Evolutionary conservation across 2,797 vertebrate species (phyloP).

Genomic region (Lagocephalus sceleratus): DNA sequence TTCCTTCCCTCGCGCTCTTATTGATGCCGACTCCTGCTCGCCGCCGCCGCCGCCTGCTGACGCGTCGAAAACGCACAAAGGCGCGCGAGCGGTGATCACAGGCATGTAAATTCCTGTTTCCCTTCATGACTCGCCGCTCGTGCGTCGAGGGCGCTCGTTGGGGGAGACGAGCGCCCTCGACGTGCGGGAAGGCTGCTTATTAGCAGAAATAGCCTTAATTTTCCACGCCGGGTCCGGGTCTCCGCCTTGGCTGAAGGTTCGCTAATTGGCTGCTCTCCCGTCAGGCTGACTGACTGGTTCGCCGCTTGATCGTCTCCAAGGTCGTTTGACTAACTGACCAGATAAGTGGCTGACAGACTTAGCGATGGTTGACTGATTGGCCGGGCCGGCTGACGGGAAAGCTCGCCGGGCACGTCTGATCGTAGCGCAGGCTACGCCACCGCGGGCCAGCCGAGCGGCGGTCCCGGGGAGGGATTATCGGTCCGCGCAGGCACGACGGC

Average conservation of each 20-base stretch:
- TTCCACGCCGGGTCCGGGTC: constrained; percentile 16
- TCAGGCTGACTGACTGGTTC: constrained; percentile 36
- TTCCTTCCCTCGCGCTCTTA: constrained; percentile 10
- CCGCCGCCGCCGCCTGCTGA: constrained; percentile 11
- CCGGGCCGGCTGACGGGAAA: constrained; percentile 49
- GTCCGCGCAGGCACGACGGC: constrained; percentile 5
- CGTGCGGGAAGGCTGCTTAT: constrained; percentile 18
- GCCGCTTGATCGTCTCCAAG: constrained; percentile 44
- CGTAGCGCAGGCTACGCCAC: constrained; percentile 42
- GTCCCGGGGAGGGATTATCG: constrained; percentile 35
- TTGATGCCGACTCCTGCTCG: constrained; percentile 32
- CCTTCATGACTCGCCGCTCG: constrained; percentile 8
- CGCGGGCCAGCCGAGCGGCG: constrained; percentile 39
- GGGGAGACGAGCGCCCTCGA: constrained; percentile 1
- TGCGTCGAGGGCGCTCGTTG: constrained; percentile 1
- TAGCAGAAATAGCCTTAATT: constrained; percentile 1
- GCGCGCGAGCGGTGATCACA: constrained; percentile 18
- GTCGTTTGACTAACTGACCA: constrained; percentile 63
- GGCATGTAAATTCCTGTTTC: constrained; percentile 25
- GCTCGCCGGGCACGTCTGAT: constrained; percentile 39
- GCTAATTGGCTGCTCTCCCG: constrained; percentile 46
- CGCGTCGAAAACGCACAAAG: constrained; percentile 19
- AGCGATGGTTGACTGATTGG: constrained; percentile 51
- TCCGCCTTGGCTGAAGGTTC: constrained; percentile 26
- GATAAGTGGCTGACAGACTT: constrained; percentile 65